phyloP scores from a whole-genome alignment of 1,140 invertebrate species.

The Macrobrachium nipponense region DNA sequence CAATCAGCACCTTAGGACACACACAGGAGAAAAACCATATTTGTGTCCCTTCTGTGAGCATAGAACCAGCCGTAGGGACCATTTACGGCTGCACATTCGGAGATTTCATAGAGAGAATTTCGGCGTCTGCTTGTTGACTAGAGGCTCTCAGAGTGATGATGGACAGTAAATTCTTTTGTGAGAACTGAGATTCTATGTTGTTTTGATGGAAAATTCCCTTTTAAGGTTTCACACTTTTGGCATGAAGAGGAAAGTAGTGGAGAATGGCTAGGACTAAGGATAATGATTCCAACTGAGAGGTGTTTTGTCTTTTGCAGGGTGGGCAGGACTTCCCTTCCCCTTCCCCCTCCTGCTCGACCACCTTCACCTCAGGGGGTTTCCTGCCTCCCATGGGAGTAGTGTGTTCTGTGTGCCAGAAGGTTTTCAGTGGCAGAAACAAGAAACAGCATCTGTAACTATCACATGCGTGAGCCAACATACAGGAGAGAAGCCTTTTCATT shows the following conservation, averaged over 20 bases:
- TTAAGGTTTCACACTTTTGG: no score
- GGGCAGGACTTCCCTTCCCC: slow-evolving; percentile 35
- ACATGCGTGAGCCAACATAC: slow-evolving; percentile 95
- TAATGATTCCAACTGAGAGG: slow-evolving; percentile 32
- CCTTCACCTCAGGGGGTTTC: slow-evolving; percentile 37
- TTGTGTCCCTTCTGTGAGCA: slow-evolving; percentile 70
- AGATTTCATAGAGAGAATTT: slow-evolving; percentile 45
- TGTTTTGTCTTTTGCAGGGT: slow-evolving; percentile 58
- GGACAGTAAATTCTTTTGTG: background rate
- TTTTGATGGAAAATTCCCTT: no score
- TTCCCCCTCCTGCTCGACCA: no score
- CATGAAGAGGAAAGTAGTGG: background rate
- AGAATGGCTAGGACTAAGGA: background rate
- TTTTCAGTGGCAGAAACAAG: slow-evolving; percentile 96
- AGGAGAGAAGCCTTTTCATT: slow-evolving; percentile 99
- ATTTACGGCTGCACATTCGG: slow-evolving; percentile 58
- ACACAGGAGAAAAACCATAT: slow-evolving; percentile 69
- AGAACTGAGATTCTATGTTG: no score
- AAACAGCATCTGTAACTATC: slow-evolving; percentile 83
- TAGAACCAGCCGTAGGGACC: slow-evolving; percentile 60
- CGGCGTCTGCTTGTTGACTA: background rate
- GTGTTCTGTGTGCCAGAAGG: slow-evolving; percentile 97
- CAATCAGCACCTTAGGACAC: slow-evolving; percentile 62
- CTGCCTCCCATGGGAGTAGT: slow-evolving; percentile 23
- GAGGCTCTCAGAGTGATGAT: background rate